A percentile compares a stretch with the other conserved stretches of the same genome.
Evolutionary conservation across 2,797 vertebrate species (phyloP).

Genomic region (Tapera naevia): DNA sequence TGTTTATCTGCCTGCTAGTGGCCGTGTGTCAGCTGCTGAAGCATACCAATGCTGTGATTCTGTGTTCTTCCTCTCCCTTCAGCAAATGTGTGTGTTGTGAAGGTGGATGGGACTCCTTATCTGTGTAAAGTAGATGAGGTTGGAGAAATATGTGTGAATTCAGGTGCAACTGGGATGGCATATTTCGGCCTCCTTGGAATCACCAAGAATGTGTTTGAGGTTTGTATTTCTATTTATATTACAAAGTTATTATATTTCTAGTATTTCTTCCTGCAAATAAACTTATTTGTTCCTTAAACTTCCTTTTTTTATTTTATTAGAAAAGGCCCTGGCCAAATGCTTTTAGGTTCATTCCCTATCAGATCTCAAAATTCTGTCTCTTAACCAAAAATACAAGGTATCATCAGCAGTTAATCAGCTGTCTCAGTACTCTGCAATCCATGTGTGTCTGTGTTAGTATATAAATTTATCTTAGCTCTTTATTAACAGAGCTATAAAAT

Average conservation of each 20-base stretch:
- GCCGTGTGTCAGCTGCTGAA: neutral
- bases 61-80: neutral
- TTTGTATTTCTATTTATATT: conserved; percentile 51
- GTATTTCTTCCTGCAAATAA: neutral
- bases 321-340: neutral
- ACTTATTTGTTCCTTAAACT: neutral
- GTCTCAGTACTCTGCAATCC: neutral
- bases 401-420: neutral
- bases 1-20: neutral
- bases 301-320: neutral
- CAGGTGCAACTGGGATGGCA: conserved; percentile 82
- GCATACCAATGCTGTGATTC: neutral
- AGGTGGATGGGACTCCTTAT: conserved; percentile 88
- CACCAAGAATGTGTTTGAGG: conserved; percentile 95
- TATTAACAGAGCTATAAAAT: neutral
- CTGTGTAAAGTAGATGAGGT: conserved; percentile 94
- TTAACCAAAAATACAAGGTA: neutral
- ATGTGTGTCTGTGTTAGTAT: neutral
- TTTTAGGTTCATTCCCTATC: neutral
- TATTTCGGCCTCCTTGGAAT: conserved; percentile 94
- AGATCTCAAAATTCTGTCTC: neutral
- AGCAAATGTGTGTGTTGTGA: conserved; percentile 91
- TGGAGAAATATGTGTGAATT: conserved; percentile 93
- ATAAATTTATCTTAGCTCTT: neutral
- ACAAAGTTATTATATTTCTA: neutral